Percentiles rank a stretch among this genome's conserved stretches.
phyloP scores from a whole-genome alignment of 1,140 invertebrate species.

The Drosophila mauritiana region DNA sequence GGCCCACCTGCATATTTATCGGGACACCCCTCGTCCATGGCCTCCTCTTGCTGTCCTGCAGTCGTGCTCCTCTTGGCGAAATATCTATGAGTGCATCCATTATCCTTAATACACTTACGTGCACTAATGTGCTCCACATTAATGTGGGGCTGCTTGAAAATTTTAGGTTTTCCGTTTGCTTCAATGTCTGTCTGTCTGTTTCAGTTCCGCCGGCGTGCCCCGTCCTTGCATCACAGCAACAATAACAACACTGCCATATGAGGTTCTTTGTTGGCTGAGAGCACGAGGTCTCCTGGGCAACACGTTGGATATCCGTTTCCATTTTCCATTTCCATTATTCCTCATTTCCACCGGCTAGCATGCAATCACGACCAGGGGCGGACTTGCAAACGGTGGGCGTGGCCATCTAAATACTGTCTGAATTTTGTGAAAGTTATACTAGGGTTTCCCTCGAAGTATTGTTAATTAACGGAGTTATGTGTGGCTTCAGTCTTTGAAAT shows the following conservation, averaged over 20 bases:
- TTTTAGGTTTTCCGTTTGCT: conserved; percentile 51
- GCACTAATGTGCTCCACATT: conserved; percentile 82
- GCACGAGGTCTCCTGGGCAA: conserved; percentile 34
- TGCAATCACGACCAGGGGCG: conserved; percentile 32
- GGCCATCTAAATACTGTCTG: conserved; percentile 22
- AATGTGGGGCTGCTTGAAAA: conserved; percentile 74
- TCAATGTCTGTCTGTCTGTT: conserved; percentile 9
- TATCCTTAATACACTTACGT: conserved; percentile 82
- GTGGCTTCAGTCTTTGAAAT: not conserved
- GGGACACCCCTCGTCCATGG: not conserved
- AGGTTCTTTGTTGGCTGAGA: conserved; percentile 22
- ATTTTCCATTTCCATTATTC: conserved; percentile 43
- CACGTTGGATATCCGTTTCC: conserved; percentile 50
- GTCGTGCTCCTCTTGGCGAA: conserved; percentile 43
- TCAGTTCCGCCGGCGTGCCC: not conserved
- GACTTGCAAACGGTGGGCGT: conserved; percentile 16
- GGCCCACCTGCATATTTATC: conserved; percentile 22
- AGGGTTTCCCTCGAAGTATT: not conserved
- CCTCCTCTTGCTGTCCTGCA: not conserved
- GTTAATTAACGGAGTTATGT: conserved; percentile 16
- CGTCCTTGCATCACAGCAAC: conserved; percentile 6
- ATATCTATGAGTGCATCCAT: conserved; percentile 83
- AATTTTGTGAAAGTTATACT: conserved; percentile 16
- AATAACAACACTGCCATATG: conserved; percentile 7
- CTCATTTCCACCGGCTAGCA: conserved; percentile 15